phyloP scores from a whole-genome alignment of 2,797 vertebrate genomes.

The Nannoperca australis region DNA sequence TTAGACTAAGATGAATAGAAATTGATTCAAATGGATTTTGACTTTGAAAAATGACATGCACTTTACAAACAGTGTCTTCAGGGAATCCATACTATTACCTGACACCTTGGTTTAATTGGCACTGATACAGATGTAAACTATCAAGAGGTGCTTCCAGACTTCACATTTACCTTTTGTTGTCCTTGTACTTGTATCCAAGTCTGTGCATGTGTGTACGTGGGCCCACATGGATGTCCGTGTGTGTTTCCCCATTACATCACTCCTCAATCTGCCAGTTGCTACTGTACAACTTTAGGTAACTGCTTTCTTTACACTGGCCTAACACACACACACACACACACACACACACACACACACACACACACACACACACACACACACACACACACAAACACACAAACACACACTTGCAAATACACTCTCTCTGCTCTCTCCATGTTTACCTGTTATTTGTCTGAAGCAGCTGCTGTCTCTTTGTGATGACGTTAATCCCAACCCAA shows the following conservation, averaged over 20 bases:
- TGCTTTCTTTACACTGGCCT: slow-evolving; percentile 49
- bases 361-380: slow-evolving; percentile 11
- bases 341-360: slow-evolving; percentile 6
- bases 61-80: too few relatives aligned
- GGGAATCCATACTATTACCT: neutral
- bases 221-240: neutral
- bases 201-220: neutral
- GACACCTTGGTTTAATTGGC: neutral
- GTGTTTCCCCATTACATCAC: slow-evolving; percentile 21
- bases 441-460: slow-evolving; percentile 57
- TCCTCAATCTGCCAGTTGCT: slow-evolving; percentile 19
- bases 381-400: neutral
- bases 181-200: neutral
- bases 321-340: slow-evolving; percentile 4
- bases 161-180: neutral
- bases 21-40: neutral
- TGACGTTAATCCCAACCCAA: slow-evolving; percentile 58
- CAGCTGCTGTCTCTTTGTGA: slow-evolving; percentile 70
- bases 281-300: slow-evolving; percentile 46
- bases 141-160: neutral
- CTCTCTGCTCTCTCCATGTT: slow-evolving; percentile 25
- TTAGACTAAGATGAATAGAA: neutral
- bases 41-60: neutral
- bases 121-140: neutral
- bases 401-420: slow-evolving; percentile 5